phyloP scores from a whole-genome alignment of 2,888 invertebrate species.

The Drosophila atripex region DNA sequence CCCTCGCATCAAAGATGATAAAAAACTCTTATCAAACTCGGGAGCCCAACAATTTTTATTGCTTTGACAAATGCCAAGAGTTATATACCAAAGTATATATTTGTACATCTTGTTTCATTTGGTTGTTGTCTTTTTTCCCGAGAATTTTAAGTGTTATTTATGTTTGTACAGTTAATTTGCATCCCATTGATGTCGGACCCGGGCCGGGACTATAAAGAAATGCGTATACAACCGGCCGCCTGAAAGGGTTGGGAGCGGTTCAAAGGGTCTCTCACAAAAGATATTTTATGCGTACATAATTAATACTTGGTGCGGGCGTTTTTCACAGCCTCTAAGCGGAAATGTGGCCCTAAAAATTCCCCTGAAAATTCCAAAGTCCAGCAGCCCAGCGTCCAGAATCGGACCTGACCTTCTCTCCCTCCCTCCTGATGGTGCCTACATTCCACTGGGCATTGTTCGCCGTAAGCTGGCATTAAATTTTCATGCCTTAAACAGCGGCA shows the following conservation, averaged over 20 bases:
- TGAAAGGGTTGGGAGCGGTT: slow-evolving; percentile 28
- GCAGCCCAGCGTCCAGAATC: not conserved
- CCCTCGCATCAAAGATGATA: slow-evolving; percentile 50
- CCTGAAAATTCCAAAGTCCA: slow-evolving; percentile 15
- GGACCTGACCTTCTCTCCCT: slow-evolving; percentile 4
- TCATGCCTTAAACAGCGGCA: slow-evolving; percentile 75
- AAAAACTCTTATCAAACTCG: slow-evolving; percentile 54
- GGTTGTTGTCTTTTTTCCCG: slow-evolving; percentile 45
- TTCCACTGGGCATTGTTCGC: slow-evolving; percentile 40
- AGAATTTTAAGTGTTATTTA: slow-evolving; percentile 75
- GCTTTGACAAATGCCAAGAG: slow-evolving; percentile 67
- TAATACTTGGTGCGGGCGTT: slow-evolving; percentile 60
- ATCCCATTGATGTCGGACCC: slow-evolving; percentile 71
- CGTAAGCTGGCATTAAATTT: slow-evolving; percentile 75
- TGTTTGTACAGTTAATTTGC: slow-evolving; percentile 77
- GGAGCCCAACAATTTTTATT: slow-evolving; percentile 73
- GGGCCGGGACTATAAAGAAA: slow-evolving; percentile 36
- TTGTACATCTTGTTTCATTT: slow-evolving; percentile 4
- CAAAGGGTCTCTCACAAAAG: slow-evolving; percentile 63
- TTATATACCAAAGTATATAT: slow-evolving; percentile 9
- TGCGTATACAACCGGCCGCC: not conserved
- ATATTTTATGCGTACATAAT: slow-evolving; percentile 77
- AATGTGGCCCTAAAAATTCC: slow-evolving; percentile 57
- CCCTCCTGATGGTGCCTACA: slow-evolving; percentile 1
- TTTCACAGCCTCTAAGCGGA: slow-evolving; percentile 53